Evolutionary conservation across 2,113 vertebrate species (phyloP), one percentile per base, ranked within the genome.

Genomic region (Gorsachius goisagi): DNA sequence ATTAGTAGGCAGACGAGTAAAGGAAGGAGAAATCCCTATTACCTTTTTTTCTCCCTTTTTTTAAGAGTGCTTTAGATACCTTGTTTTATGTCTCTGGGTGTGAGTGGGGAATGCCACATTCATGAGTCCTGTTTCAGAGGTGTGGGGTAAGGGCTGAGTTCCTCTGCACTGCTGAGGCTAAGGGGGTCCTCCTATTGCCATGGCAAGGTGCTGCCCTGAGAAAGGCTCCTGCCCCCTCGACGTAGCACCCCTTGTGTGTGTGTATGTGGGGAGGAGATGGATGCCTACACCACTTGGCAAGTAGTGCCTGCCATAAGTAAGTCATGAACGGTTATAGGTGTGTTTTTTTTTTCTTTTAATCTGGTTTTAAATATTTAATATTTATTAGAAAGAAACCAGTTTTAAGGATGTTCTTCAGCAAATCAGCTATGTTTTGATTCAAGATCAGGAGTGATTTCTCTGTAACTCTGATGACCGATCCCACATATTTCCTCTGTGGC

Each of bases 211-310:
- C 37, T 72, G 47, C 30, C 20, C 22, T 28, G 30, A 32, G 26
- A 53, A 64, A 47, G 30, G 30, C 11, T 63, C 27, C 30, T 68
- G 26, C 4, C 44, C 49, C 41, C 28, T 24, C 17, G 26, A n/a
- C 0, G 1, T 8, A 35, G 13, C 16, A 26, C 3, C 26, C 7
- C 21, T 33, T 23, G 15, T 2, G 4, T 22, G 4, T 5, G 6
- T 11, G 49, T 53, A 44, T 23, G 23, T 44, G 35, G 30, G 14
- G 17, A 30, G 8, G 20, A 49, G 32, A 64, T 3, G 8, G 20
- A 66, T 39, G 17, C 15, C 37, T 45, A 7, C 0, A 0, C 14
- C 3, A 0, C 44, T 60, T 30, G 19, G 33, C 20, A 78, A 32
- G 30, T 17, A 12, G 5, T 56, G 16, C 28, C 28, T 60, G 71